Evolutionary conservation across 1,140 invertebrate genomes (phyloP).

Genomic region (Drosophila funebris): DNA sequence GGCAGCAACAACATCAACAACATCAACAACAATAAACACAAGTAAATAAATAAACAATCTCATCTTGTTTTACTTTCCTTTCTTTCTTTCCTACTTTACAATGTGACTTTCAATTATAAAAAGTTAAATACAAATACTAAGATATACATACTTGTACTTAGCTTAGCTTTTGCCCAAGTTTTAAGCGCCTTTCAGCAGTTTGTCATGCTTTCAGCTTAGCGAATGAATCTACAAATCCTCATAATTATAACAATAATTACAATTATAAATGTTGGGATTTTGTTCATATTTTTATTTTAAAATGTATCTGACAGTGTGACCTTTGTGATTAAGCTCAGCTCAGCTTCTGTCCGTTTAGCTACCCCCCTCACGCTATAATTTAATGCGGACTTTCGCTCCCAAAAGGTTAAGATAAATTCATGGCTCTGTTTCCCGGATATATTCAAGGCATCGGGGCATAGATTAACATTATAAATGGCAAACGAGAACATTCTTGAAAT

Average conservation of each 20-base stretch:
- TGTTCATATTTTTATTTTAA: not conserved
- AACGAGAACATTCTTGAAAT: not conserved
- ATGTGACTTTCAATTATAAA: constrained; percentile 68
- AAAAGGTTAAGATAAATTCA: constrained; percentile 32
- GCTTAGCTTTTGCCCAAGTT: not conserved
- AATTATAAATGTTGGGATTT: not conserved
- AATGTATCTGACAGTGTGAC: constrained; percentile 20
- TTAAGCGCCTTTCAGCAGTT: constrained; percentile 21
- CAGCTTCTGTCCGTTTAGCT: no score
- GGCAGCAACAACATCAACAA: constrained; percentile 26
- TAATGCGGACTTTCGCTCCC: constrained; percentile 35
- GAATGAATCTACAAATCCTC: constrained; percentile 49
- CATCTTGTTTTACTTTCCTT: constrained; percentile 74
- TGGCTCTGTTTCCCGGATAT: constrained; percentile 15
- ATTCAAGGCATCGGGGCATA: not conserved
- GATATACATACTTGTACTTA: not conserved
- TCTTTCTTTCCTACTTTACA: constrained; percentile 71
- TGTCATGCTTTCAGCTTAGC: constrained; percentile 26
- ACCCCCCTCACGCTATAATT: not conserved
- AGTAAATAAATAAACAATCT: constrained; percentile 49
- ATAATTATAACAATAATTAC: constrained; percentile 40
- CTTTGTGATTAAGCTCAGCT: constrained; percentile 35
- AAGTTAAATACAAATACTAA: constrained; percentile 52
- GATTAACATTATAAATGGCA: constrained; percentile 8
- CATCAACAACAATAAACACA: constrained; percentile 37